Conservation (phyloP, 2,113 vertebrate genomes). For the Bubalus kerabau region DNA sequence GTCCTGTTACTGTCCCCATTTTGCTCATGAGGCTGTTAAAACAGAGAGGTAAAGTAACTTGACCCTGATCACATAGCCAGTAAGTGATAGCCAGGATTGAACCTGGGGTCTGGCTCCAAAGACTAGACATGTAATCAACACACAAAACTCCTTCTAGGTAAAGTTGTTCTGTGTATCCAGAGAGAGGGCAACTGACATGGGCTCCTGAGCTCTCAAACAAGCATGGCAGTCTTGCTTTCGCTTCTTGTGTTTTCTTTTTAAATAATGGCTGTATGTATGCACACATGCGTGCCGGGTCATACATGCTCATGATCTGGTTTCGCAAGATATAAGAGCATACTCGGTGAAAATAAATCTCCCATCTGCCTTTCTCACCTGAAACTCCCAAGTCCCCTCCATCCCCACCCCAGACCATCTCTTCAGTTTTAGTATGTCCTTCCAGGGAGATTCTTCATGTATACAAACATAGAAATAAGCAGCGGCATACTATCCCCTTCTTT, state of each 20-base stretch:
- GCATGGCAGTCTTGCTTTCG: background rate
- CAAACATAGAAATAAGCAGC: background rate
- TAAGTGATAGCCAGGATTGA: background rate
- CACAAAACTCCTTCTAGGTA: background rate
- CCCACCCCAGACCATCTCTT: background rate
- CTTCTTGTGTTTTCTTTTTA: background rate
- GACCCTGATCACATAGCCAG: background rate
- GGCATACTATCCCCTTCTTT: background rate
- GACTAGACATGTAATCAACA: background rate
- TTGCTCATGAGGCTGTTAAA: background rate
- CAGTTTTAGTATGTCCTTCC: background rate
- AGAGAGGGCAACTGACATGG: background rate
- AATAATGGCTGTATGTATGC: background rate
- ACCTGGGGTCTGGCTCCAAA: background rate
- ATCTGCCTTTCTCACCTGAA: background rate
- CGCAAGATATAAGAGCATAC: background rate
- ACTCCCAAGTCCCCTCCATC: background rate
- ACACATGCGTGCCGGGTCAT: background rate
- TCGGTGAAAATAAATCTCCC: background rate
- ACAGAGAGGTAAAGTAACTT: background rate
- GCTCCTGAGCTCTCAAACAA: background rate
- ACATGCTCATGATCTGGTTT: background rate
- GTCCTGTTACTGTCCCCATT: background rate
- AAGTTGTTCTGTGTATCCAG: background rate
- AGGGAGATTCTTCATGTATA: background rate